phyloP scores from a whole-genome alignment of 2,888 invertebrate genomes.

The Andrena chrysosceles region DNA sequence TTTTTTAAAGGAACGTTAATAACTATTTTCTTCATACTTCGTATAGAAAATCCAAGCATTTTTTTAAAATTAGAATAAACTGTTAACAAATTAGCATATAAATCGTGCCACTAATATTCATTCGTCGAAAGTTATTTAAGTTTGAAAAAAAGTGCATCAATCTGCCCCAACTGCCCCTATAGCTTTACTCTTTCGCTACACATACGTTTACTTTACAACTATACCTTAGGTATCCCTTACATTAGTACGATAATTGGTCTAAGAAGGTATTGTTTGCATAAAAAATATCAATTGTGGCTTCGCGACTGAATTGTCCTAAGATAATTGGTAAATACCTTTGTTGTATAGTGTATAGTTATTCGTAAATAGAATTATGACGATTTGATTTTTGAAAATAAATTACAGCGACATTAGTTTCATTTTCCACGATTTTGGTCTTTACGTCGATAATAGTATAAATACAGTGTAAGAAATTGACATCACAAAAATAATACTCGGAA shows the following conservation, averaged over 20 bases:
- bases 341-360: conserved; percentile 21
- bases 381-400: conserved; percentile 21
- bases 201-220: conserved; percentile 59
- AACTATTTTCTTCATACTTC: no score
- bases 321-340: conserved; percentile 34
- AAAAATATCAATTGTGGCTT: conserved; percentile 61
- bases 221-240: conserved; percentile 51
- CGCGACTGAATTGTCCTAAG: conserved; percentile 31
- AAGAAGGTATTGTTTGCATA: conserved; percentile 66
- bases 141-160: no score
- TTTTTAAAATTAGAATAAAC: no score
- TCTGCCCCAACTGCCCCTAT: conserved; percentile 1
- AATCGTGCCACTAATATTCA: no score
- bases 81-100: no score
- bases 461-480: conserved; percentile 31
- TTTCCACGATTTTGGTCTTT: conserved; percentile 39
- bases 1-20: no score
- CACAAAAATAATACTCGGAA: background rate
- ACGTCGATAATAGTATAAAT: conserved; percentile 9
- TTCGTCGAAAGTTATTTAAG: no score
- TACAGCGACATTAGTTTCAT: conserved; percentile 8
- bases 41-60: no score
- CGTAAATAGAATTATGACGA: conserved; percentile 41
- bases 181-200: conserved; percentile 68
- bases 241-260: conserved; percentile 71